Conservation (phyloP, 2,797 vertebrate species). For the Smutsia temminckii region DNA sequence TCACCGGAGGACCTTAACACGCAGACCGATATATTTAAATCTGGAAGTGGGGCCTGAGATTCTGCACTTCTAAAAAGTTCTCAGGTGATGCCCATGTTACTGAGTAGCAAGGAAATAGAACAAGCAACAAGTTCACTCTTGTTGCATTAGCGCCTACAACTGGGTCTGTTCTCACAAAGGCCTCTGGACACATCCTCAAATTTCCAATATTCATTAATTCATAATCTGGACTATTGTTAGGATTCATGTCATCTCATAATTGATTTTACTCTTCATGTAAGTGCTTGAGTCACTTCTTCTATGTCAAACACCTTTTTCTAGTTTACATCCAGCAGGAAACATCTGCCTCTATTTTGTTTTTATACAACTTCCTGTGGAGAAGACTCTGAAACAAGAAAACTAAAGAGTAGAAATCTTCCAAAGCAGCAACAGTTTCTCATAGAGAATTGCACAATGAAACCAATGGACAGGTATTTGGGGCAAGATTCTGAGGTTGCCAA, state of each 20-base stretch:
- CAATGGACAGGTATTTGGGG: background rate
- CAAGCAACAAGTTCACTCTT: background rate
- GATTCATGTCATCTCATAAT: background rate
- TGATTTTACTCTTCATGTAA: conserved; percentile 41
- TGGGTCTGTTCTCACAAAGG: background rate
- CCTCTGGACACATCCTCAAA: background rate
- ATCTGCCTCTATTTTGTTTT: conserved; percentile 42
- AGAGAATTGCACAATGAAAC: background rate
- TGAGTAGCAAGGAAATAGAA: background rate
- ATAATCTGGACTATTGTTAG: background rate
- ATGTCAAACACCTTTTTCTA: conserved; percentile 11
- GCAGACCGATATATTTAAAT: background rate
- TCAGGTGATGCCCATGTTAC: background rate
- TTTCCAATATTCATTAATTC: background rate
- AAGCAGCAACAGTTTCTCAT: background rate
- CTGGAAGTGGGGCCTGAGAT: background rate
- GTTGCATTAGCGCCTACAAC: background rate
- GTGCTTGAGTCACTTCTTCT: conserved; percentile 22
- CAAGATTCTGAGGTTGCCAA: conserved; percentile 1
- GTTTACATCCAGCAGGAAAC: conserved; percentile 37
- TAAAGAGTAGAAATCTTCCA: conserved; percentile 22
- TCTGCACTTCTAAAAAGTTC: background rate
- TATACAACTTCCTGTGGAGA: background rate
- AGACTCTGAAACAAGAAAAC: conserved; percentile 35
- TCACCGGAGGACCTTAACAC: background rate